Evolutionary conservation across 2,113 vertebrate species (phyloP), one percentile per base, ranked within the genome.

Genomic region (Barnardius zonarius): DNA sequence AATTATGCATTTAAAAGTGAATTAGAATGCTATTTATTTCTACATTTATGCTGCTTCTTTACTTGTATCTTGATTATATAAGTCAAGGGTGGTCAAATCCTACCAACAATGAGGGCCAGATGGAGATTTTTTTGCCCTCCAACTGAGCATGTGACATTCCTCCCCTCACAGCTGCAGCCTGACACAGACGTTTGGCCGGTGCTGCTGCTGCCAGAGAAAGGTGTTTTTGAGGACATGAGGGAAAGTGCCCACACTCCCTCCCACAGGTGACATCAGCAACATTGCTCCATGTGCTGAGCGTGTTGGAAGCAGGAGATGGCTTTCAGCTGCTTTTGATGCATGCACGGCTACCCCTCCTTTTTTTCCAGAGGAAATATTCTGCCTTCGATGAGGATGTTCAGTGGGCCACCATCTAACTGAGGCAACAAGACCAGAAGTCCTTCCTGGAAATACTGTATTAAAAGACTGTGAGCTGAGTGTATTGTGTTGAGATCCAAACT

Each of bases 51-150:
- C 55, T 88, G 55, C 7, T 78, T 74, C 24, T 83, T 92, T 90
- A 81, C 64, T 94, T 86, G 52, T 79, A 68, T 90, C 88, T 95
- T 72, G 68, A 88, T 89, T 78, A 78, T 81, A 30, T 68, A 81
- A 86, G 51, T 82, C 51, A 51, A 24, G 41, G 55, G 72, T 90
- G 79, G 76, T 77, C 55, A 78, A 88, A 93, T 91, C 64, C 88
- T 74, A 91, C 76, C 46, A 93, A 63, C 83, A 95, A n/a, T 23
- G 20, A 94, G 51, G 95, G 39, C 73, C 91, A 94, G 94, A 92
- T 92, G 91, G 88, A 93, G 76, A 70, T 59, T 83, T 92, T 83
- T 83, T 67, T 92, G 76, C 55, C 91, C 75, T 96, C 72, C 59
- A 66, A 52, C 55, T 24, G 75, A 83, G 68, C 76, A 75, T 61